Base-by-base conservation (phyloP, 2,888 invertebrate genomes). In the Drosophila algonquin region DNA sequence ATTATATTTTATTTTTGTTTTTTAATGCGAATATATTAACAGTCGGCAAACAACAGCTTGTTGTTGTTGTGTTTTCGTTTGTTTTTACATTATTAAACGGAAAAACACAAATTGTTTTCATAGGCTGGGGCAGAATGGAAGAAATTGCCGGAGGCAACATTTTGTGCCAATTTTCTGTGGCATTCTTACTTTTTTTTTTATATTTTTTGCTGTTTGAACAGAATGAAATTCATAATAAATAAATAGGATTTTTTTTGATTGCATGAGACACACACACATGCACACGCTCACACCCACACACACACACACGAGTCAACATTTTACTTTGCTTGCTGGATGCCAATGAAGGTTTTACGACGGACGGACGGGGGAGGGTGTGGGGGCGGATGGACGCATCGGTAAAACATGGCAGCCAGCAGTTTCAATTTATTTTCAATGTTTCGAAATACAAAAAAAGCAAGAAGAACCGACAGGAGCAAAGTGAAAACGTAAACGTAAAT, bases 371-470 rank as follows among this genome's bases (percentile, higher is more conserved):
- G 18, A 52, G 7, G 35, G 40, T 30, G 21, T 21, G 21, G 52
- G 71, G 71, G 63, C 65, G 68, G 46, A 35, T 10, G 68, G 69
- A 77, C 45, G 35, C 27, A 45, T 52, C 32, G 53, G 53, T 44
- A 30, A 47, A 57, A 57, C 57, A 30, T 21, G 57, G 18, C 51
- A 45, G 63, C 77, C 79, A 81, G 58, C 81, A 77, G 75, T 76
- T 85, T 79, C 84, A 85, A 85, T 85, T 85, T 84, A 89, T 87
- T 84, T 84, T 77, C 84, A 85, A 89, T 84, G 84, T 84, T 87
- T 81, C 57, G 68, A 48, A 63, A 62, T 54, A 67, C 68, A 60
- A 32, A 21, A 21, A 21, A 48, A 50, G 27, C 46, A 30, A 30
- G n/a, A 48, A 50, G 27, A 46, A 18, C 8, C 46, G 45, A 56